Conservation (phyloP, 2,113 vertebrate genomes). For the Zosterops borbonicus region DNA sequence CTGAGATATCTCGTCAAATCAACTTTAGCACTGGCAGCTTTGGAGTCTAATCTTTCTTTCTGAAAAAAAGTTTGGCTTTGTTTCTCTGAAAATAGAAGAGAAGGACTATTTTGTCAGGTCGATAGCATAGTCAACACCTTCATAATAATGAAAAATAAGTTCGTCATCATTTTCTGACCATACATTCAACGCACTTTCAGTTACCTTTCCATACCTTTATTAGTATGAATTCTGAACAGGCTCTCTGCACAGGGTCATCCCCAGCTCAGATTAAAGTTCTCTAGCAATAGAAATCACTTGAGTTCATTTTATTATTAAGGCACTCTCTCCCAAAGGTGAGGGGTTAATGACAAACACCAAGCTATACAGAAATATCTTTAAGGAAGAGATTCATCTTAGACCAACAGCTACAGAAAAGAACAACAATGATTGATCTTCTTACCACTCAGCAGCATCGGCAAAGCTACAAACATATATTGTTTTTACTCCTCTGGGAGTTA, state of each 20-base stretch:
- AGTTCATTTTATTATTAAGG: conserved; percentile 5
- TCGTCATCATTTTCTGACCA: not conserved
- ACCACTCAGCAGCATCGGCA: conserved; percentile 40
- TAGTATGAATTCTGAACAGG: not conserved
- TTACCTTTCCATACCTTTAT: not conserved
- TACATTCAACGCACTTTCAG: not conserved
- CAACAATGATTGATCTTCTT: conserved; percentile 68
- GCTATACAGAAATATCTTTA: conserved; percentile 29
- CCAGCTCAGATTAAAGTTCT: not conserved
- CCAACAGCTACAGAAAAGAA: conserved; percentile 28
- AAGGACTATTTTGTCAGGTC: not conserved
- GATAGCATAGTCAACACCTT: not conserved
- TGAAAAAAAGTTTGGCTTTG: not conserved
- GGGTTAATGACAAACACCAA: conserved; percentile 17
- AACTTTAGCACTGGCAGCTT: not conserved
- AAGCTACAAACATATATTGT: conserved; percentile 66
- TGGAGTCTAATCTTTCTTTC: not conserved
- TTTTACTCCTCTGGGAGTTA: conserved; percentile 68
- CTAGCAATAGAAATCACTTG: not conserved
- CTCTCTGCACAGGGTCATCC: not conserved
- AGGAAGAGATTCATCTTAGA: conserved; percentile 50
- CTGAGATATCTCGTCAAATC: not conserved
- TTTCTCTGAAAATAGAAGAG: not conserved
- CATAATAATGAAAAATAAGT: not conserved
- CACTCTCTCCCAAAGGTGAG: not conserved